phyloP scores from a whole-genome alignment of 2,888 invertebrate genomes.

The Chloroclystis v-ata region DNA sequence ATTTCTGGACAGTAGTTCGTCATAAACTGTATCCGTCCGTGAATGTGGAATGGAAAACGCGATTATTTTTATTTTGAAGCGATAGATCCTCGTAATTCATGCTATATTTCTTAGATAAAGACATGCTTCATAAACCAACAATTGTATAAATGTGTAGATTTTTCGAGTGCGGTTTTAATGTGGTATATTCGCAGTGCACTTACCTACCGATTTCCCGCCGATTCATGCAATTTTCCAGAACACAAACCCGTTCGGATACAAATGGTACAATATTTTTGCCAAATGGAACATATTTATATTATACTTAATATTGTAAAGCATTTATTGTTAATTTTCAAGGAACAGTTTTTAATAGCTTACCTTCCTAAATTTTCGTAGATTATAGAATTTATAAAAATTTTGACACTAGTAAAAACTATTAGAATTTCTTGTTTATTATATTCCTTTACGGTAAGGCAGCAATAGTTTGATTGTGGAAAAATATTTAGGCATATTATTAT shows the following conservation, averaged over 20 bases:
- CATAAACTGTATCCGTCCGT: constrained; percentile 46
- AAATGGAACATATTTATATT: constrained; percentile 54
- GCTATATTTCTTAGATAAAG: constrained; percentile 18
- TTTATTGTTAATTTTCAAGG: not conserved
- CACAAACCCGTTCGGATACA: constrained; percentile 66
- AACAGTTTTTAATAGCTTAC: too few relatives aligned
- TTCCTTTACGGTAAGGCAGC: not conserved
- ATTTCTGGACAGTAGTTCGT: constrained; percentile 8
- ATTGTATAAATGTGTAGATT: too few relatives aligned
- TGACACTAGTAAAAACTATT: too few relatives aligned
- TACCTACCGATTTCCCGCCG: constrained; percentile 54
- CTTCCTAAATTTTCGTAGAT: too few relatives aligned
- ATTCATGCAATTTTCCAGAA: constrained; percentile 71
- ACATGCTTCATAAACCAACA: constrained; percentile 18
- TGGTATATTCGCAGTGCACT: constrained; percentile 46
- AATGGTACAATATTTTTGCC: constrained; percentile 53
- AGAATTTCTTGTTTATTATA: too few relatives aligned
- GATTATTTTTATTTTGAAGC: constrained; percentile 25
- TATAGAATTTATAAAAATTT: too few relatives aligned
- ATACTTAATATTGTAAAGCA: constrained; percentile 14
- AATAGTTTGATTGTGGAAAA: constrained; percentile 16
- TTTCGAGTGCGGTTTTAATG: not conserved
- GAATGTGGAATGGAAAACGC: constrained; percentile 67
- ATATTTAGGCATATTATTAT: too few relatives aligned
- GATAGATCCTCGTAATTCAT: constrained; percentile 15